These are phyloP conservation scores for Cantharis lateralis DNA, from an alignment of 2,888 invertebrate species.

Conservation along the genomic window DNA sequence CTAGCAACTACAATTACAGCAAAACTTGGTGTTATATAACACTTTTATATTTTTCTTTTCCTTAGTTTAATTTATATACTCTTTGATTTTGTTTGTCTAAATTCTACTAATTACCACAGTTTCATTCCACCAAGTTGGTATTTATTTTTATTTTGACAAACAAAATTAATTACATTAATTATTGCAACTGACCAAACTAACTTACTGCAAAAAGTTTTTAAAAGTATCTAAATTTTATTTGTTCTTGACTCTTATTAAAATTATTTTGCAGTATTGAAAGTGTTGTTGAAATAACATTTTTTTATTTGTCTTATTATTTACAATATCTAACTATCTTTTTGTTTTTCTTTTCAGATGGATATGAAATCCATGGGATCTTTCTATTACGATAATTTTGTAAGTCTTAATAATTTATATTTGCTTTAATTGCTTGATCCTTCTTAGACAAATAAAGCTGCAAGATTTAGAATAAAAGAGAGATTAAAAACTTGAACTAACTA, in stretches of 20 bases:
- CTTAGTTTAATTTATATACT: conserved; percentile 34
- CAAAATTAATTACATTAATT: conserved; percentile 7
- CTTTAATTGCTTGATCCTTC: not conserved
- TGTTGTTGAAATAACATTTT: conserved; percentile 11
- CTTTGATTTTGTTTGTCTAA: conserved; percentile 30
- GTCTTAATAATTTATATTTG: conserved; percentile 59
- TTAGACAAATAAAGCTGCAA: not conserved
- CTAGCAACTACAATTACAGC: conserved; percentile 58
- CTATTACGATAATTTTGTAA: conserved; percentile 96
- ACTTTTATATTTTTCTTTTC: conserved; percentile 35
- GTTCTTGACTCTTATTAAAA: conserved; percentile 34
- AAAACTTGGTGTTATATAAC: conserved; percentile 37
- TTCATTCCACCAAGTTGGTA: not conserved
- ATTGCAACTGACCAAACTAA: conserved; percentile 11
- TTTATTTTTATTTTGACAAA: conserved; percentile 13
- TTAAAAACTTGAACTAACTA: too few relatives aligned
- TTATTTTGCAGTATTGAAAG: conserved; percentile 35
- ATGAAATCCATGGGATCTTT: conserved; percentile 94
- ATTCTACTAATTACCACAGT: not conserved
- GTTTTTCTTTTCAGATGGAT: conserved; percentile 82
- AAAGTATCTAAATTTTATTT: conserved; percentile 6
- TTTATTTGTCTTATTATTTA: conserved; percentile 1
- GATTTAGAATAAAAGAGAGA: too few relatives aligned
- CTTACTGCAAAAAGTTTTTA: conserved; percentile 18
- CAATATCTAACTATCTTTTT: conserved; percentile 13